A percentile compares a stretch with the other conserved stretches of the same genome.
phyloP scores from a whole-genome alignment of 2,113 vertebrate genomes.

The Camelus bactrianus region DNA sequence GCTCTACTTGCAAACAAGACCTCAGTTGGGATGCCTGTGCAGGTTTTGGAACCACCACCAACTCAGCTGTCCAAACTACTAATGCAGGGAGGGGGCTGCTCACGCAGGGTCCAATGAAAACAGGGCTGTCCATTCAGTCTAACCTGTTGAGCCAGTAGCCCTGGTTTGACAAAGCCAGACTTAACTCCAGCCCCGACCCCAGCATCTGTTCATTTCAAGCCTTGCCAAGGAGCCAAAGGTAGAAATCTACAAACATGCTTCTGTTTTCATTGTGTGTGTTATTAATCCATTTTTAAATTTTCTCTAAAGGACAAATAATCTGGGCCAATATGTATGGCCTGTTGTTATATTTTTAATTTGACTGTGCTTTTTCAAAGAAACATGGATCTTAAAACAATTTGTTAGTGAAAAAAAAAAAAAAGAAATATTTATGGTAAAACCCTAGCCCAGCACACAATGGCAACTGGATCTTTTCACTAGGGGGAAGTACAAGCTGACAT shows the following conservation, averaged over 20 bases:
- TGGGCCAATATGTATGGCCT: background rate
- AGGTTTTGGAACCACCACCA: too few species aligned
- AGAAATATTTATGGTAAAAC: background rate
- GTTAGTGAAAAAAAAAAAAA: background rate
- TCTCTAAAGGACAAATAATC: background rate
- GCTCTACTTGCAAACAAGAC: background rate
- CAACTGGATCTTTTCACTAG: background rate
- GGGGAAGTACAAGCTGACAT: background rate
- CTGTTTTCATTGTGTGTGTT: background rate
- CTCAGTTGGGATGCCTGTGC: background rate
- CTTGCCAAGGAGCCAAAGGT: background rate
- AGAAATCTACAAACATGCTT: background rate
- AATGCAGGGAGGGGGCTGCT: accelerated
- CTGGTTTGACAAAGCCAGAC: background rate
- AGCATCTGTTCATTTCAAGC: background rate
- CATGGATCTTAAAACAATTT: background rate
- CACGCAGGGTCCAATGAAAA: background rate
- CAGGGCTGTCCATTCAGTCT: background rate
- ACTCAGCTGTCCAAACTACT: accelerated
- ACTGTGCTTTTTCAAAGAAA: background rate
- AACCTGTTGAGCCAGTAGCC: background rate
- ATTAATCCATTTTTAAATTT: background rate
- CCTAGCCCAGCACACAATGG: background rate
- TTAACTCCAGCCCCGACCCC: background rate
- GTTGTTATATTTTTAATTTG: background rate